Evolutionary conservation across 2,888 invertebrate genomes (phyloP), one percentile per base, ranked within the genome.

Genomic region (Sylvicola cinctus): DNA sequence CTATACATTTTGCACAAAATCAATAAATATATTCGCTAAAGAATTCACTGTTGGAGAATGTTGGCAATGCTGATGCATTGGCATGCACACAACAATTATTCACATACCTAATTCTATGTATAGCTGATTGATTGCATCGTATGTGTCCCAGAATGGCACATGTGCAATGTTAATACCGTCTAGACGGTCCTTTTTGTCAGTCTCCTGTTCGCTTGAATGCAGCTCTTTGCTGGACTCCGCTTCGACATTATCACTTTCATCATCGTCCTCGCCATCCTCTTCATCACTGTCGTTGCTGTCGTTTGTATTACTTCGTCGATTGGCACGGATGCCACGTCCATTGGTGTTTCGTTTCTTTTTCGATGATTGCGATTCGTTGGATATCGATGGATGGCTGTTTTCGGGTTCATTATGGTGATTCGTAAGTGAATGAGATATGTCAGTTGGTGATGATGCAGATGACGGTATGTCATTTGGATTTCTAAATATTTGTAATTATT

Each of bases 91-190:
- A 29, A 15, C 29, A 34, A 34, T 35, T 33, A 28, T 34, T 35
- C 48, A 60, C 66, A 59, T 58, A 76, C 76, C 73, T 53, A 77
- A 62, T 61, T 75, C 84, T 58, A 87, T 66, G 57, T 85, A 87
- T 36, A 83, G 71, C 54, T 87, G 85, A 62, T 85, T 85, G 55
- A 85, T 81, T 42, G 83, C 75, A 56, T 85, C 85, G 56, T 84
- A 87, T 16, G 81, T 76, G 55, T 85, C 85, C 85, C 85, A 87
- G 53, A 79, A 81, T 28, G 81, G 80, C 33, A 73, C 65, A 20
- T 63, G 66, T 31, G 63, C 32, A 25, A 37, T 36, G 29, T 31
- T 36, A 16, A 37, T 38, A 36, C 48, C 48, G 23, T 42, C 42
- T 27, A 36, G 30, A 17, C 37, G 37, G 30, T 34, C 37, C 32